Evolutionary conservation across 2,797 vertebrate species (phyloP).

Genomic region (Aplochiton taeniatus): DNA sequence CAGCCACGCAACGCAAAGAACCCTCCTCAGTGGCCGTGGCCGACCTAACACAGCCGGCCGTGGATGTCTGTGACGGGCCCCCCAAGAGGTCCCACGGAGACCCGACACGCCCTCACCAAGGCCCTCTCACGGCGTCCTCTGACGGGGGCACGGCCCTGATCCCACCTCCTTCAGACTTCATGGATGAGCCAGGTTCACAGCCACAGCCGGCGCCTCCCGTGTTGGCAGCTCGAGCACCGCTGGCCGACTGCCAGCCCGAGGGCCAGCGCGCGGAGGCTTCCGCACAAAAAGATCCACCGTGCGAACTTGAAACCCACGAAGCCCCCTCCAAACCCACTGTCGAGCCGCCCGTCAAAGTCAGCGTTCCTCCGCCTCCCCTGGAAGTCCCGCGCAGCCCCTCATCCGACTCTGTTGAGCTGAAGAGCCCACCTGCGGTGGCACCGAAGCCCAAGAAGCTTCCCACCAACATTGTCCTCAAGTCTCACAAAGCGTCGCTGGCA

Average conservation of each 20-base stretch:
- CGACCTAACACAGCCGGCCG: slow-evolving; percentile 9
- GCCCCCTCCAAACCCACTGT: slow-evolving; percentile 16
- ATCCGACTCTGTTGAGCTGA: slow-evolving; percentile 58
- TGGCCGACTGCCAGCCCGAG: slow-evolving; percentile 42
- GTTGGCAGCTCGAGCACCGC: slow-evolving; percentile 16
- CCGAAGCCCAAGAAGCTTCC: slow-evolving; percentile 89
- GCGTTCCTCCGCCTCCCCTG: not conserved
- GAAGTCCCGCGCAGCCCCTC: slow-evolving; percentile 5
- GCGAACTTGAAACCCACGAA: slow-evolving; percentile 10
- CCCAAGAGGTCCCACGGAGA: too few species aligned
- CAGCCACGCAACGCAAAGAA: not conserved
- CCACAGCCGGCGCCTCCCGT: slow-evolving; percentile 4
- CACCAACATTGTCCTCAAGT: slow-evolving; percentile 87
- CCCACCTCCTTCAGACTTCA: slow-evolving; percentile 79
- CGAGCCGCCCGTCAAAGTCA: slow-evolving; percentile 19
- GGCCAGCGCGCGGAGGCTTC: slow-evolving; percentile 49
- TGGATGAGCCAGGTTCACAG: slow-evolving; percentile 57
- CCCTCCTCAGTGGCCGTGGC: slow-evolving; percentile 7
- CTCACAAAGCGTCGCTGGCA: slow-evolving; percentile 47
- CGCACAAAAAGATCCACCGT: slow-evolving; percentile 33
- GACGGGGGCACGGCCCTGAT: slow-evolving; percentile 55
- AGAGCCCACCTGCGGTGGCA: slow-evolving; percentile 78
- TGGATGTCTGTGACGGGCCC: slow-evolving; percentile 10
- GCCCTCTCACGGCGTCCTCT: slow-evolving; percentile 11
- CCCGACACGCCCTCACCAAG: not conserved